Conservation (phyloP, 2,113 vertebrate species). For the Sceloporus tristichus region DNA sequence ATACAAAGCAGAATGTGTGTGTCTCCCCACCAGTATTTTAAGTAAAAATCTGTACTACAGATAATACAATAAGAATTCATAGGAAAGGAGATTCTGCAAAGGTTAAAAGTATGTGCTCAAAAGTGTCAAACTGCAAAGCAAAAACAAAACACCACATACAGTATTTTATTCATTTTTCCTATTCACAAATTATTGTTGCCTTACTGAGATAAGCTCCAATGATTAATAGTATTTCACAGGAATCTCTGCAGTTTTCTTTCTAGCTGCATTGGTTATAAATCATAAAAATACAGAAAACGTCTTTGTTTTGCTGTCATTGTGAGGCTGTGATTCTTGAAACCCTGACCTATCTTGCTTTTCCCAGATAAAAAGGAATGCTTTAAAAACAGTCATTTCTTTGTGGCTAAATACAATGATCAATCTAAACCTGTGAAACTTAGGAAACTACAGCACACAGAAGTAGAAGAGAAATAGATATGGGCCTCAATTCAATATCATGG, state of each 20-base stretch:
- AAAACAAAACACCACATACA: background rate
- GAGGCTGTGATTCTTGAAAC: slow-evolving; percentile 1
- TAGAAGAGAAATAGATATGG: background rate
- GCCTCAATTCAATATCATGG: no score
- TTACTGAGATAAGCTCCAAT: background rate
- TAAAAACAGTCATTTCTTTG: background rate
- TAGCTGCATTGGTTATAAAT: background rate
- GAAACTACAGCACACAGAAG: background rate
- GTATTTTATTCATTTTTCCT: background rate
- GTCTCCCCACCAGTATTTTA: background rate
- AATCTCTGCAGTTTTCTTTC: background rate
- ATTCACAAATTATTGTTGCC: background rate
- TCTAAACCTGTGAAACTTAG: background rate
- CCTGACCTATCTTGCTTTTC: accelerated
- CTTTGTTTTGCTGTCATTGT: background rate
- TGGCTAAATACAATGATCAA: background rate
- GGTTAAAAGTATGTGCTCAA: background rate
- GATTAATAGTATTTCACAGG: background rate
- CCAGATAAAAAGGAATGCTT: slow-evolving; percentile 1
- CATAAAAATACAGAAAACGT: background rate
- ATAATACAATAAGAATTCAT: background rate
- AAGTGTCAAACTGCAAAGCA: background rate
- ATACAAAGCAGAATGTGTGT: background rate
- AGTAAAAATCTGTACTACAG: background rate
- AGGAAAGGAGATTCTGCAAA: background rate